These are phyloP conservation scores for Rousettus leschenaultii DNA, from an alignment of 2,113 vertebrate species.

Conservation along the genomic window DNA sequence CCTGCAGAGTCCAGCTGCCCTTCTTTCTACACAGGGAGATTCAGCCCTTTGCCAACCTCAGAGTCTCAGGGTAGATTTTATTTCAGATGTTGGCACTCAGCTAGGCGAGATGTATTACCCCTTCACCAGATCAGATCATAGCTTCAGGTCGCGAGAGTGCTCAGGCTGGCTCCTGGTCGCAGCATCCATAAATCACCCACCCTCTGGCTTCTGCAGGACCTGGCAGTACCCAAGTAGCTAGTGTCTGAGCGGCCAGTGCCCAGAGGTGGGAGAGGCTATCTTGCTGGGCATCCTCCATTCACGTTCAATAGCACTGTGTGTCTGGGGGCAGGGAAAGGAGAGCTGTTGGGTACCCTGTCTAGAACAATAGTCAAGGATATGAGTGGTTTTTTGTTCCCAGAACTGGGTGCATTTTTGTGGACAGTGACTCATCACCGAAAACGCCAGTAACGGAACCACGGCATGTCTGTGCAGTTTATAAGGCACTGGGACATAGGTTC, in stretches of 20 bases:
- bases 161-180: background rate
- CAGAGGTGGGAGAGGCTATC: background rate
- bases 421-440: constrained; percentile 57
- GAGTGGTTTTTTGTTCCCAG: constrained; percentile 64
- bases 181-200: background rate
- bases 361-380: constrained; percentile 60
- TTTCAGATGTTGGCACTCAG: background rate
- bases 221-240: background rate
- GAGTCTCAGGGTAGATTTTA: background rate
- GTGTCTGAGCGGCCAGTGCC: background rate
- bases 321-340: background rate
- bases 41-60: background rate
- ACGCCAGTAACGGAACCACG: constrained; percentile 28
- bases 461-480: constrained; percentile 50
- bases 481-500: constrained; percentile 7
- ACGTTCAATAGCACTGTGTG: background rate
- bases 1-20: background rate
- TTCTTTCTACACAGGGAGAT: background rate
- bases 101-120: background rate
- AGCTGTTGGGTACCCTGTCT: background rate
- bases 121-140: background rate
- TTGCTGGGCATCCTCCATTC: background rate
- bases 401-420: constrained; percentile 72
- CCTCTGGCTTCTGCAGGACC: background rate
- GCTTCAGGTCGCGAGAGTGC: background rate